Conservation (phyloP, 1,140 invertebrate genomes). For the Pseudomyrmex concolor region DNA sequence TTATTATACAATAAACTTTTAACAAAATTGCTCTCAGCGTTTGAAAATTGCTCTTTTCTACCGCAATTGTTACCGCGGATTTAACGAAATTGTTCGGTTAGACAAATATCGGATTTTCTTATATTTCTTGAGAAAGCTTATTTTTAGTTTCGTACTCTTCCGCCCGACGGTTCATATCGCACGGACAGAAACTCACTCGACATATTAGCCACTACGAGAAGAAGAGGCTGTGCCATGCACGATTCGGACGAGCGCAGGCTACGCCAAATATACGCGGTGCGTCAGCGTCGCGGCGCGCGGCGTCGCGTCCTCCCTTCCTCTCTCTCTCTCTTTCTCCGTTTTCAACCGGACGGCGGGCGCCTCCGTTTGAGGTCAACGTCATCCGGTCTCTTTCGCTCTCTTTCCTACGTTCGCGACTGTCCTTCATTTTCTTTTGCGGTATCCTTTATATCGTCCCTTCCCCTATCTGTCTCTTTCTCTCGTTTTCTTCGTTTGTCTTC, state of each 20-base stretch:
- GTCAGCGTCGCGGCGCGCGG: slow-evolving; percentile 82
- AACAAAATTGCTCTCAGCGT: background rate
- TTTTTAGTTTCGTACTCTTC: slow-evolving; percentile 35
- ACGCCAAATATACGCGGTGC: slow-evolving; percentile 79
- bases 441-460: slow-evolving; percentile 52
- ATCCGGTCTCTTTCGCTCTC: slow-evolving; percentile 66
- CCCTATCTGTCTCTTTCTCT: slow-evolving; percentile 47
- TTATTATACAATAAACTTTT: too few species aligned
- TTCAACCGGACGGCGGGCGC: slow-evolving; percentile 73
- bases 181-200: slow-evolving; percentile 50
- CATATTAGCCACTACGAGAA: slow-evolving; percentile 60
- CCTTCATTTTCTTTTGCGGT: slow-evolving; percentile 37
- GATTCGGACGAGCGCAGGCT: slow-evolving; percentile 67
- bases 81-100: slow-evolving; percentile 9
- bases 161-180: slow-evolving; percentile 34
- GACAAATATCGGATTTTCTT: slow-evolving; percentile 1
- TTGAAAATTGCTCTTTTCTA: background rate
- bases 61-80: slow-evolving; percentile 6
- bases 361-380: slow-evolving; percentile 81
- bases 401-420: slow-evolving; percentile 34
- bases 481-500: slow-evolving; percentile 53
- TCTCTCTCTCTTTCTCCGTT: slow-evolving; percentile 55
- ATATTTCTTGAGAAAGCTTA: slow-evolving; percentile 38
- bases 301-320: slow-evolving; percentile 80
- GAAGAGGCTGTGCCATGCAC: slow-evolving; percentile 60